phyloP scores from a whole-genome alignment of 1,140 invertebrate genomes.

The Aplysia californica region DNA sequence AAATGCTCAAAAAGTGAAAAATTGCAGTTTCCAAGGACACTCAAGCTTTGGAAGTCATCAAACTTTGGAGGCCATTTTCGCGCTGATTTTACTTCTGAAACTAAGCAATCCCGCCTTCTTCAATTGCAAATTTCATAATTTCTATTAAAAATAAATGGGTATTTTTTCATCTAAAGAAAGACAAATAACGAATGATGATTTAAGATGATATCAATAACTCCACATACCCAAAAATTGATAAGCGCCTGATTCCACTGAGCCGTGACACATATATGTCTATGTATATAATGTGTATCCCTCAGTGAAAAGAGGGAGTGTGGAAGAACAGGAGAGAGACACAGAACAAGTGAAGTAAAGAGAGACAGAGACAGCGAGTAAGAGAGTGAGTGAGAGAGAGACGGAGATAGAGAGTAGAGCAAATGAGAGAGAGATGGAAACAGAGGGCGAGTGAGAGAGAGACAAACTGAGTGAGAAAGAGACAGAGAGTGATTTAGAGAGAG shows the following conservation, averaged over 20 bases:
- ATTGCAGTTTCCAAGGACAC: no score
- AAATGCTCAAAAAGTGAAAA: no score
- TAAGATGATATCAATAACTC: no score
- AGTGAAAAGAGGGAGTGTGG: background rate
- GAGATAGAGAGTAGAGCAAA: background rate
- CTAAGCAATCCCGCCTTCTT: no score
- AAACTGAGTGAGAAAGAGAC: background rate
- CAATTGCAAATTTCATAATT: background rate
- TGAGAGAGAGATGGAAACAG: background rate
- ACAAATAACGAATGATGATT: background rate
- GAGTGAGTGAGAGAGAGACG: slow-evolving; percentile 7
- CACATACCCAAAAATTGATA: background rate
- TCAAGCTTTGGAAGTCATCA: no score
- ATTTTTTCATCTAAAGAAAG: background rate
- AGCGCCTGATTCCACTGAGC: no score
- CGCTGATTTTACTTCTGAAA: no score
- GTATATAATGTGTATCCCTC: no score
- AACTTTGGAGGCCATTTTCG: no score
- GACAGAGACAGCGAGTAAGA: background rate
- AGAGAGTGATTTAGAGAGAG: background rate
- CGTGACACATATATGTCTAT: background rate
- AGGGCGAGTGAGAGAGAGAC: background rate
- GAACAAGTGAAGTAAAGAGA: background rate
- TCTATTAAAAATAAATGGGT: background rate
- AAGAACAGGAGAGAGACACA: background rate